Percentiles rank a stretch among this genome's conserved stretches.
Evolutionary conservation across 2,113 vertebrate genomes (phyloP).

Genomic region (Elaphurus davidianus): DNA sequence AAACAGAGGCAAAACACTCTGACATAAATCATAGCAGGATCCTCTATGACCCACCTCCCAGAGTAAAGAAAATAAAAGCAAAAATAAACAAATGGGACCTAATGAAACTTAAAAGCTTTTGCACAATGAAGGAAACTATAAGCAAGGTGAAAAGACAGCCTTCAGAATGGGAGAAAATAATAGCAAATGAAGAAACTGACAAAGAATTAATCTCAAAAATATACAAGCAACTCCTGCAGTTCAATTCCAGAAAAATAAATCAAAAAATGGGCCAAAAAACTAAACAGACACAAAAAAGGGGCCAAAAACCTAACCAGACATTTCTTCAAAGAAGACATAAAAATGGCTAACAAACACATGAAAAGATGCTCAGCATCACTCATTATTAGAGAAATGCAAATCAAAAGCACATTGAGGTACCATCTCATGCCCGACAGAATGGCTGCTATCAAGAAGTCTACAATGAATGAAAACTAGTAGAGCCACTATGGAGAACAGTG

Average conservation of each 20-base stretch:
- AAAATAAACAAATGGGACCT: background rate
- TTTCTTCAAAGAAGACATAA: background rate
- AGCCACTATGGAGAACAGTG: background rate
- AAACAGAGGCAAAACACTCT: background rate
- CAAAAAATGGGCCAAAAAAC: background rate
- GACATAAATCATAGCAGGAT: background rate
- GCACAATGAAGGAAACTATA: background rate
- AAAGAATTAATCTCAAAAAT: background rate
- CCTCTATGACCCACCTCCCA: background rate
- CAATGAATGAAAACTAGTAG: background rate
- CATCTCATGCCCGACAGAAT: background rate
- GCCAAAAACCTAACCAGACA: background rate
- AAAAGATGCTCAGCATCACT: background rate
- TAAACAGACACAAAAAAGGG: background rate
- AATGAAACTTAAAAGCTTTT: background rate
- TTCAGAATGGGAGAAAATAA: background rate
- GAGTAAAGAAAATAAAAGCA: background rate
- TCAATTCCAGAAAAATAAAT: background rate
- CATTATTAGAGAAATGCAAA: background rate
- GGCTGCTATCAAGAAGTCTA: background rate
- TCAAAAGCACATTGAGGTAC: background rate
- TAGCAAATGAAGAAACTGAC: background rate
- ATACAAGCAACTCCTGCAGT: background rate
- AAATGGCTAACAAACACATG: background rate
- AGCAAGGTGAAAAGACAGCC: background rate